Evolutionary conservation across 2,888 invertebrate species (phyloP), one percentile per base, ranked within the genome.

Genomic region (Seira musarum): DNA sequence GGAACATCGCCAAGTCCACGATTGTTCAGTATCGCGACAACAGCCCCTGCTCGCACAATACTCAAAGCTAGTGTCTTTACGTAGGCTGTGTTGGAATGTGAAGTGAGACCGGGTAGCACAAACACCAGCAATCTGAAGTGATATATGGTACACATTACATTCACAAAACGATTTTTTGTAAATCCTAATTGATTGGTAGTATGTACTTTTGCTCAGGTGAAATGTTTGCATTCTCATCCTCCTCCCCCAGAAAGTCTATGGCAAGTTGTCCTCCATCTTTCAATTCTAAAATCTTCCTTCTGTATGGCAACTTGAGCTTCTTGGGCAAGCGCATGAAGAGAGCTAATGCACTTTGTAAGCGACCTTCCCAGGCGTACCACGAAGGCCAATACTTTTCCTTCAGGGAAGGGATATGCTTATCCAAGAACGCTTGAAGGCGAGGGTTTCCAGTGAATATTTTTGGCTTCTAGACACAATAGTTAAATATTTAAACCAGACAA

Each of bases 231-330:
- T 82, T 87, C 6, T 6, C 72, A 21, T 80, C 72, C 6, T 71
- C 49, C 22, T 84, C 84, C 17, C 84, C 87, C n/a, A 88, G 84
- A 94, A 95, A 95, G 90, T 95, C 95, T 85, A 95, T 89, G 21
- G 93, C 94, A 84, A 94, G 92, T 88, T 93, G 92, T 24, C 95
- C 95, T 53, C 95, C 94, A 89, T 95, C 95, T 67, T 92, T 90
- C 82, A 94, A 89, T 57, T 89, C 89, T 87, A 94, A 88, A 85
- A 94, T 91, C 90, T 94, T 92, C 82, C 94, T 85, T 72, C 30
- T 60, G 57, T 82, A 83, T 53, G 83, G 82, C 22, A 82, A 61
- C 46, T 24, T 82, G 46, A 77, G 17, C 10, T 74, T 80, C 35
- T 61, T 69, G 21, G 83, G 70, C 68, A 84, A 80, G 63, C 84